Conservation (phyloP, 1,140 invertebrate genomes). For the Procambarus clarkii region DNA sequence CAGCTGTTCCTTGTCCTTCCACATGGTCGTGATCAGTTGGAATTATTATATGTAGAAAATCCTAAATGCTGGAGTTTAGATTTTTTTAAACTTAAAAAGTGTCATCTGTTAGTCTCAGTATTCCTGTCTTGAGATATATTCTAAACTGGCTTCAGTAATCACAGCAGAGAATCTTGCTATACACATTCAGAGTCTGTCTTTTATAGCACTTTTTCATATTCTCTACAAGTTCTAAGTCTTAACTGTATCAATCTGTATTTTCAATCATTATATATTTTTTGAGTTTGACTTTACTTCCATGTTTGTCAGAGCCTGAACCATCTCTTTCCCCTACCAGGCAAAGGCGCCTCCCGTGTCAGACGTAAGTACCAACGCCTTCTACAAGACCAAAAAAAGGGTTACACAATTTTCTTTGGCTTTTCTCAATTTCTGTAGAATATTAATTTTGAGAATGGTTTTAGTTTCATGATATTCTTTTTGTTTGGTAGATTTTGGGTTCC, state of each 20-base stretch:
- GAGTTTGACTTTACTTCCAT: slow-evolving; percentile 30
- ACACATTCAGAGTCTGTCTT: not conserved
- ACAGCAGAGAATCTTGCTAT: not conserved
- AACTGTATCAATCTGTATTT: slow-evolving; percentile 14
- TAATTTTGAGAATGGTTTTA: too few relatives aligned
- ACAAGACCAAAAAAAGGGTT: not conserved
- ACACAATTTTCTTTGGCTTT: not conserved
- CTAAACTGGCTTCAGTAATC: slow-evolving; percentile 4
- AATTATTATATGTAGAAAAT: not conserved
- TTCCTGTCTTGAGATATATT: not conserved
- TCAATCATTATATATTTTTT: slow-evolving; percentile 2
- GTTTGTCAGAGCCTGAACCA: slow-evolving; percentile 45
- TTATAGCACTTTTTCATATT: slow-evolving; percentile 18
- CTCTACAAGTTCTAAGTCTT: not conserved
- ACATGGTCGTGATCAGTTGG: not conserved
- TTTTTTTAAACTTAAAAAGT: not conserved
- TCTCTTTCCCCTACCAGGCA: slow-evolving; percentile 67
- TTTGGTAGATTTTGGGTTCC: too few relatives aligned
- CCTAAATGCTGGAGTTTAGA: not conserved
- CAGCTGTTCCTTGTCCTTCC: not conserved
- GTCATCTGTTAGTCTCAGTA: not conserved
- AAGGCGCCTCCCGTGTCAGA: slow-evolving; percentile 44
- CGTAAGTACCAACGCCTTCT: slow-evolving; percentile 47
- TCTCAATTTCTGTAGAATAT: too few relatives aligned
- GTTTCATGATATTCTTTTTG: too few relatives aligned